Percentiles rank a stretch among this genome's conserved stretches.
phyloP scores from a whole-genome alignment of 2,888 invertebrate genomes.

The Loripinus fragilis region DNA sequence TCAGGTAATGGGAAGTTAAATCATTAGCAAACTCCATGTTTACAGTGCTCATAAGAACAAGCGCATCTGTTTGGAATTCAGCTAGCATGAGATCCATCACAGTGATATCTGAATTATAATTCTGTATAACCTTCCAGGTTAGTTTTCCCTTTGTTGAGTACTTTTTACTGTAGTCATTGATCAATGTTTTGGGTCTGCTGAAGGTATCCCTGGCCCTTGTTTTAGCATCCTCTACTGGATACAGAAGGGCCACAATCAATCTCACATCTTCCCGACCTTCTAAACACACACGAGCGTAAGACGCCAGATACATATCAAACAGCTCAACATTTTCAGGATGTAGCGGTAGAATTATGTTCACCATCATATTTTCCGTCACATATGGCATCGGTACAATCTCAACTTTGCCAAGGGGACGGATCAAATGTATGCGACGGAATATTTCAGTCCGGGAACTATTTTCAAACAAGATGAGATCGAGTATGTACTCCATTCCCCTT shows the following conservation, averaged over 20 bases:
- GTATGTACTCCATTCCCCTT: constrained; percentile 92
- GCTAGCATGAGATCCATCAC: constrained; percentile 88
- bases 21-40: constrained; percentile 79
- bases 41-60: constrained; percentile 75
- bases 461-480: constrained; percentile 86
- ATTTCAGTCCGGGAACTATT: constrained; percentile 55
- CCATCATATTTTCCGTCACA: constrained; percentile 95
- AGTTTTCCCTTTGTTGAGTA: constrained; percentile 88
- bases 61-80: constrained; percentile 88
- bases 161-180: constrained; percentile 87
- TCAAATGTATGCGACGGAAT: constrained; percentile 88
- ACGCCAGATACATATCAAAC: constrained; percentile 88
- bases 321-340: constrained; percentile 84
- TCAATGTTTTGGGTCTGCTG: constrained; percentile 87
- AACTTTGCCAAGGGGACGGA: constrained; percentile 93
- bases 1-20: constrained; percentile 87
- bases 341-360: constrained; percentile 90
- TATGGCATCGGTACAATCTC: constrained; percentile 96
- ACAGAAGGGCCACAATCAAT: constrained; percentile 89
- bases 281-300: constrained; percentile 90
- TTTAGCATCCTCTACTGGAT: constrained; percentile 71
- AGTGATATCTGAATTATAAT: constrained; percentile 84
- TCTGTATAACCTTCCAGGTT: constrained; percentile 83
- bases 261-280: constrained; percentile 91
- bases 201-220: constrained; percentile 85